Base-by-base conservation (phyloP, 2,888 invertebrate genomes). In the Leucophenga maculata region DNA sequence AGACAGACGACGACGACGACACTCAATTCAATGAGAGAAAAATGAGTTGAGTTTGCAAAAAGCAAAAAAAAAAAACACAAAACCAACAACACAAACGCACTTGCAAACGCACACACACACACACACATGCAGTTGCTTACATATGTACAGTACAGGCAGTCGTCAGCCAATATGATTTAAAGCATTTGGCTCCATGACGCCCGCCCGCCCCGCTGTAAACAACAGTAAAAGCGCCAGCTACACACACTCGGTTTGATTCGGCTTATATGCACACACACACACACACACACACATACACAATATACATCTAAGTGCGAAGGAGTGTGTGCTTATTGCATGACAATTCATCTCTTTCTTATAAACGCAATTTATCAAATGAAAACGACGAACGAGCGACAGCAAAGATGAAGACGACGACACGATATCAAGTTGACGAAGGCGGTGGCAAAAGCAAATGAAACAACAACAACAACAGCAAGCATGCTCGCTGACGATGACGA, bases 281-380 rank as follows among this genome's bases (percentile, higher is more conserved):
- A 57, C 70, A 69, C 44, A 69, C 68, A 74, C 67, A 55, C 71
- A 57, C 71, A 72, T 60, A 70, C 65, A 50, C 59, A 57, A 26
- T 3, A 26, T 4, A 26, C 26, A 26, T 26, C 2, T 26, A 26
- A 26, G 26, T 26, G 26, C 65, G 65, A 8, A 69, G 72, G 60
- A 67, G 65, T 76, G 82, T 84, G 84, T 85, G 85, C 8, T 3
- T 39, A 39, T 32, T 39, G 39, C 85, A 85, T 86, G 86, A 86
- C 86, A 86, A 86, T 86, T 86, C 86, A 86, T 86, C 86, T 86
- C 86, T 86, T 86, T 86, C 86, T 86, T 86, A 85, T 86, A 86
- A 86, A 86, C 86, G 86, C 86, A 84, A 86, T 86, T 86, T 86
- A 86, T 86, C 86, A 86, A 86, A 86, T 83, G 84, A 75, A 77